These are phyloP conservation scores for Phaonia tiefii DNA, from an alignment of 2,888 invertebrate genomes.

Conservation along the genomic window DNA sequence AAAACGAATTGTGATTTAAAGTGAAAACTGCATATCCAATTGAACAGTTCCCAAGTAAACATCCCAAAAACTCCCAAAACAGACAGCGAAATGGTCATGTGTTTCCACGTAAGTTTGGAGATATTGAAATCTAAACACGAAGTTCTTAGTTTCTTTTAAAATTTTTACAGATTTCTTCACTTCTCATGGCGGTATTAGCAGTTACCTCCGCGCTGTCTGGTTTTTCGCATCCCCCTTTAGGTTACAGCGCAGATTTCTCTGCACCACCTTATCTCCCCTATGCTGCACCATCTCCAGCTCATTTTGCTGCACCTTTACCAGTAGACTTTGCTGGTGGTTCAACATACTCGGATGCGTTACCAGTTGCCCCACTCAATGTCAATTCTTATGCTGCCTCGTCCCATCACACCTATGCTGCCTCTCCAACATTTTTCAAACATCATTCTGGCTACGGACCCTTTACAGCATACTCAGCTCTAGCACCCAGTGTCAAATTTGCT, in stretches of 20 bases:
- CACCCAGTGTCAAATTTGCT: constrained; percentile 38
- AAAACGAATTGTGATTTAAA: constrained; percentile 31
- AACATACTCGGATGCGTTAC: constrained; percentile 31
- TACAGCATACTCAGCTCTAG: constrained; percentile 24
- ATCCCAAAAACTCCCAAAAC: constrained; percentile 1
- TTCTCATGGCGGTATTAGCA: background rate
- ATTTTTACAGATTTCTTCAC: constrained; percentile 22
- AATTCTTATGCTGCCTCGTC: constrained; percentile 8
- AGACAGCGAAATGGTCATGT: constrained; percentile 33
- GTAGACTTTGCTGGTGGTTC: constrained; percentile 3
- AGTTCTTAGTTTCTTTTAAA: constrained; percentile 12
- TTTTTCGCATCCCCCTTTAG: constrained; percentile 20
- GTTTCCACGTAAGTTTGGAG: constrained; percentile 40
- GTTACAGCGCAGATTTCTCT: constrained; percentile 26
- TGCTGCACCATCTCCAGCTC: constrained; percentile 7
- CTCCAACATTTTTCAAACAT: constrained; percentile 30
- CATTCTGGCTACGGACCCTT: constrained; percentile 26
- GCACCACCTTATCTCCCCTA: background rate
- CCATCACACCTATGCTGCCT: constrained; percentile 34
- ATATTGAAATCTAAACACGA: background rate
- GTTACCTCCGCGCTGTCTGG: constrained; percentile 12
- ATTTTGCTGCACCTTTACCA: background rate
- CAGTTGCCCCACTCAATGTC: constrained; percentile 26
- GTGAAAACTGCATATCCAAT: constrained; percentile 41
- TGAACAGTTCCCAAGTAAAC: constrained; percentile 44